Percentiles rank a stretch among this genome's conserved stretches.
Conservation (phyloP, 2,797 vertebrate species). For the Gymnothorax javanicus region DNA sequence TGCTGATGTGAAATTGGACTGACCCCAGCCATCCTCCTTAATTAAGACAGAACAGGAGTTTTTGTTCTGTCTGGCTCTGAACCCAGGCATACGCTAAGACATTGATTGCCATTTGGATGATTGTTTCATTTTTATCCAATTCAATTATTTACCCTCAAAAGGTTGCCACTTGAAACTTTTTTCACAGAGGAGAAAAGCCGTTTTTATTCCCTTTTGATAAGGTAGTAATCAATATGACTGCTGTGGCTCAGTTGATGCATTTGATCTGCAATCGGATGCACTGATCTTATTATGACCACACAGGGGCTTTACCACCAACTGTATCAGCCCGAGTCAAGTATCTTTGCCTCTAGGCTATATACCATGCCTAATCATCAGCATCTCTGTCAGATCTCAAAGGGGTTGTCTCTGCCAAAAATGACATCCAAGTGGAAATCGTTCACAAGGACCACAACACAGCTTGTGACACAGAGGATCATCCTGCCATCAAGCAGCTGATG, state of each 20-base stretch:
- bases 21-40: not conserved
- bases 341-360: too few species aligned
- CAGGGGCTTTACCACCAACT: too few species aligned
- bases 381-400: constrained; percentile 88
- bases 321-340: too few species aligned
- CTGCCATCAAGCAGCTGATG: constrained; percentile 96
- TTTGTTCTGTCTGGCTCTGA: not conserved
- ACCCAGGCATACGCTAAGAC: not conserved
- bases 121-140: not conserved
- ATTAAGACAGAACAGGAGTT: not conserved
- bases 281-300: too few species aligned
- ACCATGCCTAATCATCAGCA: not conserved
- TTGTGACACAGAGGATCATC: constrained; percentile 87
- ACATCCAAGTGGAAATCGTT: constrained; percentile 95
- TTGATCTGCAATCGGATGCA: too few species aligned
- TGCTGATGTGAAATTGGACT: not conserved
- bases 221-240: too few species aligned
- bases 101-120: not conserved
- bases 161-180: not conserved
- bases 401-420: constrained; percentile 94
- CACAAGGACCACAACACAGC: constrained; percentile 93
- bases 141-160: not conserved
- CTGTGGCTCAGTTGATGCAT: too few species aligned
- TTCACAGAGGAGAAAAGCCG: not conserved
- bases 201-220: too few species aligned